Evolutionary conservation across 1,140 invertebrate species (phyloP), one percentile per base, ranked within the genome.

Genomic region (Whitmania pigra): DNA sequence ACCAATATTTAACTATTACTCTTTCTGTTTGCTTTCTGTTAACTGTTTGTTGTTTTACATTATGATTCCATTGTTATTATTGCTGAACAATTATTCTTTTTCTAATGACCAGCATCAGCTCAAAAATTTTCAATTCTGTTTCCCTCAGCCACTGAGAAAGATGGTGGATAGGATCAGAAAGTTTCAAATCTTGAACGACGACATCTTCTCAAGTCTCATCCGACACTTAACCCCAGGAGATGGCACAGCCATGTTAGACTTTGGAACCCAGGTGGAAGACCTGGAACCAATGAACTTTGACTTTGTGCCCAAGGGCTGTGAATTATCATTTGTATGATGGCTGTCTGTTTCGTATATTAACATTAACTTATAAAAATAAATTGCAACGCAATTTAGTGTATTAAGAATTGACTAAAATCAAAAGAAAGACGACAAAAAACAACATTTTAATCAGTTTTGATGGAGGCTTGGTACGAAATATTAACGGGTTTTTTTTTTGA

Each of bases 161-260:
- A 94, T 97, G 91, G 92, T 95, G 68, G 93, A 97, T 82, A 86
- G 94, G 75, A 95, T 97, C 77, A 86, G 94, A 67, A 86, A 93
- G 67, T 96, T 97, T 83, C 94, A 97, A 85, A 92, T 97, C 71
- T 84, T 97, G 55, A 97, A 97, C 83, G 94, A 92, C 40, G 94
- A 97, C 84, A 95, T 97, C 73, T 97, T 97, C 84, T 90, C 92
- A 25, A 90, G 94, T 68, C 85, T 98, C 27, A 92, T 93, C 80
- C 94, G 95, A 80, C 94, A 93, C 83, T 84, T 96, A 31, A 90
- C 90, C 78, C 88, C 88, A 43, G 53, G 69, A 22, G 57, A 63
- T n/a, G 22, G 20, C 2, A 13, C 22, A 13, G 11, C 29, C 22
- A 15, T 20, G 11, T 22, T 4, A 7, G 57, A 63, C 29, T n/a